These are phyloP conservation scores for Parus major DNA, from an alignment of 2,113 vertebrate species.

Conservation along the genomic window DNA sequence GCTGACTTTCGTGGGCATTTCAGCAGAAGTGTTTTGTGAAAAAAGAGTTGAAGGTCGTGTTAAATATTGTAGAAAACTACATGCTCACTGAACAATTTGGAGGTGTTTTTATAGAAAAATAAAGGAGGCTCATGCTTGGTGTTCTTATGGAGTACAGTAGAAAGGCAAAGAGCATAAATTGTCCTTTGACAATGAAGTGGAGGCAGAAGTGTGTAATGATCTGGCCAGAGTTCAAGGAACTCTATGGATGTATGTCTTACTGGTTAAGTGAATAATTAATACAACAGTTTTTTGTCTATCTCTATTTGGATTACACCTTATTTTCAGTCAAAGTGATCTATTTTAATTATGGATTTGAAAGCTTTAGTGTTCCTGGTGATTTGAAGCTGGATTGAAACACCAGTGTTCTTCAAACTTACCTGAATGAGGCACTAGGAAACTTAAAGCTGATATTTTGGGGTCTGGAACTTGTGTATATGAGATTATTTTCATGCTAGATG, in stretches of 20 bases:
- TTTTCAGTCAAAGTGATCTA: neutral
- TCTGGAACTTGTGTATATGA: neutral
- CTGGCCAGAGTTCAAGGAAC: neutral
- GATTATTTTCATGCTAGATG: neutral
- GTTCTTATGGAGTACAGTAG: neutral
- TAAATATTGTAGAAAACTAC: neutral
- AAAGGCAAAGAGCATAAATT: neutral
- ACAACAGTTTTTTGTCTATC: neutral
- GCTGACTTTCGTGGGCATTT: neutral
- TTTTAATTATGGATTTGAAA: neutral
- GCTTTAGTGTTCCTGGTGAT: neutral
- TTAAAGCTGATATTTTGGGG: neutral
- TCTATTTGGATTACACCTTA: neutral
- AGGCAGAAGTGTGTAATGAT: neutral
- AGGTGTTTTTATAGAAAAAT: neutral
- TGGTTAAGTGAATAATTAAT: neutral
- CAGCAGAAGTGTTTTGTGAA: neutral
- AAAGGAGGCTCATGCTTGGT: rapidly evolving
- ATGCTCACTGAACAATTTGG: neutral
- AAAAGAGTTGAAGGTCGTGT: neutral
- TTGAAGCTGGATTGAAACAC: neutral
- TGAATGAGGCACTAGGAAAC: neutral
- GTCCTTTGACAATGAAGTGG: neutral
- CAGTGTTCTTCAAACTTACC: neutral
- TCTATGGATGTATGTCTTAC: neutral